Evolutionary conservation across 2,113 vertebrate genomes (phyloP), one percentile per base, ranked within the genome.

Genomic region (Tor tambroides): DNA sequence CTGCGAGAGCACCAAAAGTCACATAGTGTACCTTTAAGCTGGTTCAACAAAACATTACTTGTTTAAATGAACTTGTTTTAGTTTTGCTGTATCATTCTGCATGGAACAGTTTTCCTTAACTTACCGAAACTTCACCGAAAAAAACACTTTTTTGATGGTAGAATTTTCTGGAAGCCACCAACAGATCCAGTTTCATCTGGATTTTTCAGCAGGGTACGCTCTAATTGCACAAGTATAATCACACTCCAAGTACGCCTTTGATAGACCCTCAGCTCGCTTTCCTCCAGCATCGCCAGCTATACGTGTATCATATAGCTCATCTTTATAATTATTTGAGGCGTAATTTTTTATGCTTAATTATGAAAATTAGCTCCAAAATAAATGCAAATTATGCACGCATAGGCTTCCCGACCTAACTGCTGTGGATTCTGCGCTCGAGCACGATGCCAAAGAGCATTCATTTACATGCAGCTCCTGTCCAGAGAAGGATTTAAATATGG

Each of bases 371-470:
- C 76, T 84, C 80, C 84, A 77, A 90, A 90, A 87, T 89, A 89
- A 89, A 90, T 87, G 88, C 79, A 86, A 90, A 89, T 89, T 87
- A 90, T 90, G 89, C 87, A 83, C 71, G 72, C 87, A 78, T 67
- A 87, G 76, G 84, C 83, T 84, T 88, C 67, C 80, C 79, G 59
- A 89, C 88, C 82, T 80, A 93, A 93, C 87, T 86, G 86, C 90
- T 84, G 74, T 87, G 88, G 90, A 94, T 92, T 78, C 14, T 91
- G 86, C 90, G 94, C 92, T 90, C 89, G 90, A 87, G 92, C 86
- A n/a, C 35, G 79, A 65, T 94, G 91, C 92, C 93, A 95, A 92
- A 95, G 93, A 87, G 93, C 94, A 84, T 87, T 92, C 89, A 93
- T 93, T 95, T 93, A 93, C 91, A 93, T 88, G 90, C 88, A 92